Conservation (phyloP, 1,140 invertebrate genomes). For the Aphidius ervi region DNA sequence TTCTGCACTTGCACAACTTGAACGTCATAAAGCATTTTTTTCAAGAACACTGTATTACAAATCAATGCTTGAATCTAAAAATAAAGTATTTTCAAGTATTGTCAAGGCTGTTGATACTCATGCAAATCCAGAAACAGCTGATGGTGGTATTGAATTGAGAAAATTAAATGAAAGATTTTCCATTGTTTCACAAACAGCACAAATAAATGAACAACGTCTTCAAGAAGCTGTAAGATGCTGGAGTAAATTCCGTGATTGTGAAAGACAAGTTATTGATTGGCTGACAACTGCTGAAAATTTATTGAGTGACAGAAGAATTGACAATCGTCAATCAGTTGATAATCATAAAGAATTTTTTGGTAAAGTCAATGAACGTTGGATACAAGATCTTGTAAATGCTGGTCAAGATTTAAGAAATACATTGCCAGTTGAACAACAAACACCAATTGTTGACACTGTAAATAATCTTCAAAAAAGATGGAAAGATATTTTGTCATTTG, state of each 20-base stretch:
- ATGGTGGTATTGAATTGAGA: slow-evolving; percentile 68
- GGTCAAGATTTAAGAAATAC: slow-evolving; percentile 75
- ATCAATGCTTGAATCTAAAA: slow-evolving; percentile 91
- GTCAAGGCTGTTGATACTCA: slow-evolving; percentile 67
- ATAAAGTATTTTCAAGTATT: slow-evolving; percentile 89
- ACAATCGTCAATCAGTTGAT: slow-evolving; percentile 76
- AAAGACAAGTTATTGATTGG: slow-evolving; percentile 79
- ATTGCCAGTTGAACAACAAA: slow-evolving; percentile 64
- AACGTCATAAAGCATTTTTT: slow-evolving; percentile 84
- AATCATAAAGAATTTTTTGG: slow-evolving; percentile 81
- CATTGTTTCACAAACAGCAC: slow-evolving; percentile 66
- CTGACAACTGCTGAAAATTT: slow-evolving; percentile 76
- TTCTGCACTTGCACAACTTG: slow-evolving; percentile 67
- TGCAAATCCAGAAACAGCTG: slow-evolving; percentile 68
- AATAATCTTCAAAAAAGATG: slow-evolving; percentile 70
- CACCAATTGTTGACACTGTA: slow-evolving; percentile 65
- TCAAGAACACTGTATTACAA: slow-evolving; percentile 84
- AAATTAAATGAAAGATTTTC: slow-evolving; percentile 80
- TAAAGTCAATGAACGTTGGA: slow-evolving; percentile 75
- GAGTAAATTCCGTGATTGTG: slow-evolving; percentile 79
- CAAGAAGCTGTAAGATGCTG: slow-evolving; percentile 77
- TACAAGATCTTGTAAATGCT: slow-evolving; percentile 74
- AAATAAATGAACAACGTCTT: slow-evolving; percentile 74
- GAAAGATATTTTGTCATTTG: slow-evolving; percentile 72
- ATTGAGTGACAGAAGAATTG: slow-evolving; percentile 75